Percentiles rank a stretch among this genome's conserved stretches.
These are phyloP conservation scores for Dusona sp. DNA, from an alignment of 2,888 invertebrate species.

Conservation along the genomic window DNA sequence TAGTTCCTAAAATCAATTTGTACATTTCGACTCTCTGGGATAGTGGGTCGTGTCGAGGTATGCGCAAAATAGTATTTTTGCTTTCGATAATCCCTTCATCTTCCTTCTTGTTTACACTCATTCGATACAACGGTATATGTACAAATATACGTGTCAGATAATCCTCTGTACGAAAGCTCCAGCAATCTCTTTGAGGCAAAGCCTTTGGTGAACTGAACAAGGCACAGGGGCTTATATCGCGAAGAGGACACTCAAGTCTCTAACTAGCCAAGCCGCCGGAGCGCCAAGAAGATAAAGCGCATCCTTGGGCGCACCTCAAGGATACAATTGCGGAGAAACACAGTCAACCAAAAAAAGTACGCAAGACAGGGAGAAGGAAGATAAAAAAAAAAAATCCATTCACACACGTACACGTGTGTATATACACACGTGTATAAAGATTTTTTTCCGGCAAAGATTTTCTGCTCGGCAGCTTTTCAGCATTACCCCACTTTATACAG, in stretches of 20 bases:
- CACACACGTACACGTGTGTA: constrained; percentile 15
- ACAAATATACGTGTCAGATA: neutral
- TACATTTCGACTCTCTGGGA: too few relatives aligned
- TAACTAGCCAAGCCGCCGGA: constrained; percentile 67
- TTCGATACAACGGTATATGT: neutral
- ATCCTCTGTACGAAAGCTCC: constrained; percentile 46
- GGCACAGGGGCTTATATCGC: constrained; percentile 30
- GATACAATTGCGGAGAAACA: constrained; percentile 40
- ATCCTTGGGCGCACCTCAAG: constrained; percentile 38
- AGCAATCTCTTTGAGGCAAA: constrained; percentile 45
- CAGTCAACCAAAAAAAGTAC: constrained; percentile 42
- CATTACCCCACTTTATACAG: constrained; percentile 71
- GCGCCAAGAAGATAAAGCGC: constrained; percentile 48
- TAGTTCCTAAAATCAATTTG: too few relatives aligned
- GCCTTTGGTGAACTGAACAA: constrained; percentile 25
- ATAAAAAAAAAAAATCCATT: constrained; percentile 6
- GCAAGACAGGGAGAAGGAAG: constrained; percentile 24
- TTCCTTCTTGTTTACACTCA: neutral
- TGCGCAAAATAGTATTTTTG: neutral
- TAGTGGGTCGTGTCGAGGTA: too few relatives aligned
- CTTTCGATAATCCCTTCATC: neutral
- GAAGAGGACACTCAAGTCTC: constrained; percentile 58
- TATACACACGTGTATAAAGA: constrained; percentile 31
- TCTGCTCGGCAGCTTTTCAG: constrained; percentile 69
- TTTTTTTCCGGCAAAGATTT: constrained; percentile 67